phyloP scores from a whole-genome alignment of 2,888 invertebrate species.

The Sphaerophoria taeniata region DNA sequence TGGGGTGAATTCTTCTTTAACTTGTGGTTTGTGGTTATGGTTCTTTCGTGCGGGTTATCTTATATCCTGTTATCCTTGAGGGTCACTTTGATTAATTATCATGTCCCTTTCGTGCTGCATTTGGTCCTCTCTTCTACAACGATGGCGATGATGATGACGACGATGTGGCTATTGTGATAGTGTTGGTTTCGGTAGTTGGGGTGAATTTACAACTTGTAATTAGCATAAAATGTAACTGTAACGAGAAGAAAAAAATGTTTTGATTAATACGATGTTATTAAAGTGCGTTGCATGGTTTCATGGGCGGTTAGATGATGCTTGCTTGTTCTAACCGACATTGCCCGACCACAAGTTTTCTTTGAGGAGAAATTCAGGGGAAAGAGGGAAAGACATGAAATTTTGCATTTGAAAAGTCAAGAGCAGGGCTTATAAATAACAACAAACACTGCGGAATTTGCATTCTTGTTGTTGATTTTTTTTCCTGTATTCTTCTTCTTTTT shows the following conservation, averaged over 20 bases:
- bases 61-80: slow-evolving; percentile 69
- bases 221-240: slow-evolving; percentile 80
- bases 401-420: slow-evolving; percentile 60
- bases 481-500: neutral
- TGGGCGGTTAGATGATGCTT: slow-evolving; percentile 5
- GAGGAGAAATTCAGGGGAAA: neutral
- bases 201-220: slow-evolving; percentile 78
- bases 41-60: slow-evolving; percentile 46
- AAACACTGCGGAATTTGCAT: slow-evolving; percentile 41
- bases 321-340: slow-evolving; percentile 1
- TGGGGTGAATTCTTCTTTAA: slow-evolving; percentile 36
- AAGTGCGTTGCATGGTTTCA: slow-evolving; percentile 3
- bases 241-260: slow-evolving; percentile 71
- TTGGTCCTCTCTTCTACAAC: slow-evolving; percentile 54
- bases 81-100: slow-evolving; percentile 72
- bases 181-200: slow-evolving; percentile 20
- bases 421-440: slow-evolving; percentile 34
- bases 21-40: slow-evolving; percentile 22
- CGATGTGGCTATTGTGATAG: slow-evolving; percentile 14
- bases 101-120: slow-evolving; percentile 67
- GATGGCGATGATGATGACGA: neutral
- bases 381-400: slow-evolving; percentile 36
- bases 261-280: slow-evolving; percentile 65
- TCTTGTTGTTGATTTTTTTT: slow-evolving; percentile 10
- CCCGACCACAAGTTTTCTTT: slow-evolving; percentile 10